Percentiles rank a stretch among this genome's conserved stretches.
Evolutionary conservation across 2,797 vertebrate genomes (phyloP).

Genomic region (Hoplostethus mediterraneus): DNA sequence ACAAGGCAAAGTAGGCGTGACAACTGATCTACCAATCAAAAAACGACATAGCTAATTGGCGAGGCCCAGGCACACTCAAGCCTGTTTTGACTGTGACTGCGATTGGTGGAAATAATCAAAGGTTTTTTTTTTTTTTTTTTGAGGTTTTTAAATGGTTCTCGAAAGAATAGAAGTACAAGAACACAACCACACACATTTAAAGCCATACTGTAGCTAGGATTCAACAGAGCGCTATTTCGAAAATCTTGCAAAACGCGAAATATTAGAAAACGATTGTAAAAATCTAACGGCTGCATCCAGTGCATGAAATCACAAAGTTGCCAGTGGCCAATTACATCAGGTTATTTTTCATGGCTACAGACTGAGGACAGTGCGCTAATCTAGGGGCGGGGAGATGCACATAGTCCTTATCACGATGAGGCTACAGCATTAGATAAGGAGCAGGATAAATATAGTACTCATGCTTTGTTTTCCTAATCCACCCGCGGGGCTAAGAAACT

Average conservation of each 20-base stretch:
- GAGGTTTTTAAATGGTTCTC: no score
- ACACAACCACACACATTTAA: neutral
- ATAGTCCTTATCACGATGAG: slow-evolving; percentile 75
- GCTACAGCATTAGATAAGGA: slow-evolving; percentile 75
- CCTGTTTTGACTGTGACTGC: no score
- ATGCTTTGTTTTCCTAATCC: slow-evolving; percentile 81
- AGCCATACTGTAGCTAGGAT: neutral
- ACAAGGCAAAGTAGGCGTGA: no score
- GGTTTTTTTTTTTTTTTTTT: no score
- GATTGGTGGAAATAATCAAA: no score
- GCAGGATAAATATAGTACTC: slow-evolving; percentile 77
- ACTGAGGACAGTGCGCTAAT: slow-evolving; percentile 72
- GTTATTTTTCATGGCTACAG: slow-evolving; percentile 67
- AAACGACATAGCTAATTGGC: no score
- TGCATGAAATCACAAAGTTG: slow-evolving; percentile 73
- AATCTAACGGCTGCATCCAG: slow-evolving; percentile 70
- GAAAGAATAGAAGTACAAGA: no score
- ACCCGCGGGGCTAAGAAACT: slow-evolving; percentile 75
- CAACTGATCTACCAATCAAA: no score
- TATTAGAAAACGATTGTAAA: slow-evolving; percentile 47
- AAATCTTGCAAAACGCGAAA: slow-evolving; percentile 29
- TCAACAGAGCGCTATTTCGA: neutral
- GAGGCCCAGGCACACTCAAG: no score
- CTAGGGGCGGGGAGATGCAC: slow-evolving; percentile 68
- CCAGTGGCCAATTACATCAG: slow-evolving; percentile 68